A percentile compares a stretch with the other conserved stretches of the same genome.
Evolutionary conservation across 2,113 vertebrate genomes (phyloP).

Genomic region (Podarcis raffonei): DNA sequence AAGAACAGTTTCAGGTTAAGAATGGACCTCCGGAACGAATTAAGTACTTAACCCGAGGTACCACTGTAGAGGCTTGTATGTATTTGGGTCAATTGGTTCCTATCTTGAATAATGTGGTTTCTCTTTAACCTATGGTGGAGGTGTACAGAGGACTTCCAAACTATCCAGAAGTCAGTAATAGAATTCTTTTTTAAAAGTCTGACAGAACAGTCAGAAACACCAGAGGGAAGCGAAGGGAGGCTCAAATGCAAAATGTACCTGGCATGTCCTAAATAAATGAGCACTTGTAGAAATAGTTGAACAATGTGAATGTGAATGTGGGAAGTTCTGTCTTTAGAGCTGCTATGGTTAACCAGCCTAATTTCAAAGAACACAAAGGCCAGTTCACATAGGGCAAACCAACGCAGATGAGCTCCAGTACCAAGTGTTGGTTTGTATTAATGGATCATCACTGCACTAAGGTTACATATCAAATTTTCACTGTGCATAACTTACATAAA

Average conservation of each 20-base stretch:
- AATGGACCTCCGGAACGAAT: too few relatives aligned
- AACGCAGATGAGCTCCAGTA: not conserved
- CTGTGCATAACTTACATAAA: not conserved
- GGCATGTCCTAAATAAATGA: not conserved
- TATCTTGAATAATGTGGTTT: constrained; percentile 18
- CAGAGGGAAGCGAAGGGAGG: not conserved
- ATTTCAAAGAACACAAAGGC: not conserved
- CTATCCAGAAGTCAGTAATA: not conserved
- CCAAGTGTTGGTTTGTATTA: not conserved
- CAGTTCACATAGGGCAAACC: not conserved
- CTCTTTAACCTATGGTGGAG: not conserved
- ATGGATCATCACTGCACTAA: not conserved
- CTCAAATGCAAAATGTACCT: not conserved
- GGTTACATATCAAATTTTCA: not conserved
- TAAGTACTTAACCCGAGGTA: too few relatives aligned
- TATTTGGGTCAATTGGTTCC: constrained; percentile 14
- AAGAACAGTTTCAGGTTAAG: too few relatives aligned
- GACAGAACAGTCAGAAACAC: not conserved
- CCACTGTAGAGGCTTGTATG: not conserved
- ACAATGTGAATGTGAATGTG: not conserved
- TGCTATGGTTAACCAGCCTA: not conserved
- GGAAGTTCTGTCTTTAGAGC: not conserved
- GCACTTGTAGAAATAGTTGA: not conserved
- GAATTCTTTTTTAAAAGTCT: constrained; percentile 8
- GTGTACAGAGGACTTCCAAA: not conserved